phyloP scores from a whole-genome alignment of 2,113 vertebrate species.

The Ailurus styani region DNA sequence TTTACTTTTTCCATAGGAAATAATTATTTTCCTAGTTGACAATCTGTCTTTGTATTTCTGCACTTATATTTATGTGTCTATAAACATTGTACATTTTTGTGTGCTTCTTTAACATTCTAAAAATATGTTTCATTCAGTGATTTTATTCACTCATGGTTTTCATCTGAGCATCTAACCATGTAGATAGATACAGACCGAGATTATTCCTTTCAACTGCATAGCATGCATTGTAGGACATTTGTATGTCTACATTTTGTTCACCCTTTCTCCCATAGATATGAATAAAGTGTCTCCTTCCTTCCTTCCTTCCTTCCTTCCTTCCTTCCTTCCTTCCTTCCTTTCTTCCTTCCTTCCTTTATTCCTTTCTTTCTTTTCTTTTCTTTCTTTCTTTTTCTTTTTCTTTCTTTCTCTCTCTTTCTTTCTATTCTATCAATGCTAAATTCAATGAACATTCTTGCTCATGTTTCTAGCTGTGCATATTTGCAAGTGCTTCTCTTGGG shows the following conservation, averaged over 20 bases:
- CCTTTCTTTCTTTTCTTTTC: no score
- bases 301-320: no score
- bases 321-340: no score
- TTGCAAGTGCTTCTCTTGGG: neutral
- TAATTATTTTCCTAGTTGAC: neutral
- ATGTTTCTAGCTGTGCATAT: neutral
- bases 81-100: neutral
- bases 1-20: neutral
- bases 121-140: neutral
- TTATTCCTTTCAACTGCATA: neutral
- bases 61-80: rapidly evolving
- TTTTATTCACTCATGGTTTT: neutral
- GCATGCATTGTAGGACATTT: rapidly evolving
- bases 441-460: neutral
- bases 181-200: neutral
- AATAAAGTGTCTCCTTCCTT: neutral
- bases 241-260: no score
- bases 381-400: neutral
- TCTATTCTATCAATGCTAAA: neutral
- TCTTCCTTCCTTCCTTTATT: no score
- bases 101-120: neutral
- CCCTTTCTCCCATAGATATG: neutral
- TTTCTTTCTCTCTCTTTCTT: neutral
- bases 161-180: neutral
- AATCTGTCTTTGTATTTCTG: neutral